These are phyloP conservation scores for Iselma pallidipennis DNA, from an alignment of 2,888 invertebrate species.

Conservation along the genomic window DNA sequence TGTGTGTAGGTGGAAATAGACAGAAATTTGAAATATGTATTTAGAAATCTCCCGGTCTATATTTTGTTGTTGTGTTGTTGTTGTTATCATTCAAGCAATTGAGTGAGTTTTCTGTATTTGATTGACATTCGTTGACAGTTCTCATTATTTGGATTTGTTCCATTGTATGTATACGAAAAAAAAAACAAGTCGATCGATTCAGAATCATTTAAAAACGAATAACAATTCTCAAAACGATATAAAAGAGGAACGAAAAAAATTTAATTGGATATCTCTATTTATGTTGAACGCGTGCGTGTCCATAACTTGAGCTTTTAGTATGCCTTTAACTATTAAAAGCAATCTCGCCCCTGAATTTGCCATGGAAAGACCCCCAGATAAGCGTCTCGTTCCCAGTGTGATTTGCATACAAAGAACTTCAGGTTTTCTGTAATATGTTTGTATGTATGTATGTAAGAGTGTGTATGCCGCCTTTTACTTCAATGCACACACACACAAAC, in stretches of 20 bases:
- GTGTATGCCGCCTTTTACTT: not conserved
- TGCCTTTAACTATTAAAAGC: not conserved
- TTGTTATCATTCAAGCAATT: not conserved
- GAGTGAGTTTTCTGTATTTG: not conserved
- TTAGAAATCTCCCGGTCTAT: too few relatives aligned
- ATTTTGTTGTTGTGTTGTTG: too few relatives aligned
- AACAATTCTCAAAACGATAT: not conserved
- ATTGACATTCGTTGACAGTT: not conserved
- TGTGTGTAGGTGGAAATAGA: too few relatives aligned
- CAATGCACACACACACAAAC: too few relatives aligned
- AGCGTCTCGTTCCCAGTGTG: constrained; percentile 33
- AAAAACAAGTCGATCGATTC: not conserved
- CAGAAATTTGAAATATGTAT: too few relatives aligned
- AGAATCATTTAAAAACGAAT: not conserved
- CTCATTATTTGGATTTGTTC: not conserved
- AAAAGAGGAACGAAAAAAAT: constrained; percentile 5
- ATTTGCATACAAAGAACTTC: constrained; percentile 41
- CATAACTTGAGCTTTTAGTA: constrained; percentile 9
- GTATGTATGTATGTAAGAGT: not conserved
- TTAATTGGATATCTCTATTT: constrained; percentile 19
- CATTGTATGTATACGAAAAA: too few relatives aligned
- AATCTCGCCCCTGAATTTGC: constrained; percentile 17
- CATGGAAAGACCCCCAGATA: constrained; percentile 33
- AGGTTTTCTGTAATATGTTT: too few relatives aligned
- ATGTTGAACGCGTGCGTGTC: constrained; percentile 10